Evolutionary conservation across 2,113 vertebrate genomes (phyloP).

Genomic region (Nettapus auritus): DNA sequence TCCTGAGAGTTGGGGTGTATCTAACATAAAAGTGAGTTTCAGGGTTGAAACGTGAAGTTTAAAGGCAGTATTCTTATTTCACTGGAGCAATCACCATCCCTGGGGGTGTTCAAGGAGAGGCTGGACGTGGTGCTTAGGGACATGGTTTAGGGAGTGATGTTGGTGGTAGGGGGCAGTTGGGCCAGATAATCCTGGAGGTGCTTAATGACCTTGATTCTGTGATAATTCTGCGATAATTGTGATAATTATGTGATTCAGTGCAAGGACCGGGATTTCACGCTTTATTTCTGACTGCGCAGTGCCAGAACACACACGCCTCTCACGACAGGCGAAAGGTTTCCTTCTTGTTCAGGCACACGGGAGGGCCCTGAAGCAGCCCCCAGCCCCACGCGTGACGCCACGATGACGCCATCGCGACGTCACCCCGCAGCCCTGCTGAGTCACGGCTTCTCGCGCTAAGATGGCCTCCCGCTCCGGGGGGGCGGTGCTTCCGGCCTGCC

Average conservation of each 20-base stretch:
- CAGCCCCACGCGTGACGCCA: no score
- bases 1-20: not conserved
- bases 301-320: accelerated
- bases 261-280: not conserved
- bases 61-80: not conserved
- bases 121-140: no score
- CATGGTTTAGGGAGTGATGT: no score
- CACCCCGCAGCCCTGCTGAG: not conserved
- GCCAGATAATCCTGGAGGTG: no score
- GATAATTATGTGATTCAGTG: no score
- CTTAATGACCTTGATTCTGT: no score
- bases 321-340: accelerated
- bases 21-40: accelerated
- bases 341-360: not conserved
- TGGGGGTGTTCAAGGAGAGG: no score
- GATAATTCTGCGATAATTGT: no score
- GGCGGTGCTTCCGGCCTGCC: not conserved
- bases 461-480: not conserved
- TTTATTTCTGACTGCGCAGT: not conserved
- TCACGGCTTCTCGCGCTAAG: not conserved
- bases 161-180: no score
- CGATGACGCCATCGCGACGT: not conserved
- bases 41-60: not conserved
- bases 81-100: not conserved
- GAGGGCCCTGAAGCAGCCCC: no score